Evolutionary conservation across 2,888 invertebrate species (phyloP), one percentile per base, ranked within the genome.

Genomic region (Carterocephalus palaemon): DNA sequence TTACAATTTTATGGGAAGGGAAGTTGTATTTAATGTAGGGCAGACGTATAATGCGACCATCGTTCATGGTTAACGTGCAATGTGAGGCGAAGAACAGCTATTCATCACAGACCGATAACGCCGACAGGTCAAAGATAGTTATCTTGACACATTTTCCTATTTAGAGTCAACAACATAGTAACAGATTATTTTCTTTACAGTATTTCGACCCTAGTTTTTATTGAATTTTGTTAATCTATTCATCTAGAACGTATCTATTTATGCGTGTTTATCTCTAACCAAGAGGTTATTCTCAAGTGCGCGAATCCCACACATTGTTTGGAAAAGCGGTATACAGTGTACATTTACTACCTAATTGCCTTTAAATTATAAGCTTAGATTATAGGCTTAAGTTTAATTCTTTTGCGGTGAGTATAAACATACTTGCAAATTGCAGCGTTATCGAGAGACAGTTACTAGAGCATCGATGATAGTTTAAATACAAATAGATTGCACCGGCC

Each of bases 41-140:
- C 71, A 67, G 54, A 60, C 23, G 42, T 23, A 13, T 61, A 59
- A 61, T 59, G 60, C 62, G 57, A 59, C 52, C 53, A 53, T 52
- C 52, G 62, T 70, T 74, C 73, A 78, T 76, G 75, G 74, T 75
- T 68, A 63, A 64, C 60, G 67, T 70, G 66, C 69, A 75, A 79
- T 73, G 73, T 79, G 72, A 75, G 70, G 47, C 74, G 66, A 71
- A 67, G 60, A 64, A 80, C 80, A 73, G 78, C 70, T 71, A 75
- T 62, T 64, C 63, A 70, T 63, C 62, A 66, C 66, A 62, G 61
- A 56, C 51, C 57, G 68, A 57, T 60, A 59, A 53, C 59, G 52
- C 63, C 43, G 68, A 41, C 64, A 43, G 72, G 71, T 75, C 75
- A 71, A 26, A 64, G 80, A 78, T 80, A 59, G 57, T 61, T 70